A percentile compares a stretch with the other conserved stretches of the same genome.
Conservation (phyloP, 2,888 invertebrate genomes). For the Macrophya alboannulata region DNA sequence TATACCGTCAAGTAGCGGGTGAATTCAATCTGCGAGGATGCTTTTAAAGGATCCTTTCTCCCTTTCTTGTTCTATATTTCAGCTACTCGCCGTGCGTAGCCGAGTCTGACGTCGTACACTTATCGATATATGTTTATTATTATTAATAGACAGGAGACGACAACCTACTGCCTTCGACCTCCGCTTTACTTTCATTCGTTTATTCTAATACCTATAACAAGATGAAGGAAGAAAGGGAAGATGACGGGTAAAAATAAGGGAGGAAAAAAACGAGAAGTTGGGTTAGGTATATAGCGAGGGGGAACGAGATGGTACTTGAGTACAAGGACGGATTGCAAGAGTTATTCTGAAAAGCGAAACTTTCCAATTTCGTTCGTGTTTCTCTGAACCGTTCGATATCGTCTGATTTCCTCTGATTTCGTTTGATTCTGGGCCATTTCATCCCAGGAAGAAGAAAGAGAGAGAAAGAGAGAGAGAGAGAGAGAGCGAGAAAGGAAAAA, state of each 20-base stretch:
- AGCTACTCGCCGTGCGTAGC: not conserved
- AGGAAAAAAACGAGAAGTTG: not conserved
- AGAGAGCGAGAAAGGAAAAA: not conserved
- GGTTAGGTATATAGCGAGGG: not conserved
- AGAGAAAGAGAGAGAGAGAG: not conserved
- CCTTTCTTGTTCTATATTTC: not conserved
- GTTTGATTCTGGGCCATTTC: conserved; percentile 48
- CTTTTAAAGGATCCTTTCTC: conserved; percentile 47
- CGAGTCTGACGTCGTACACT: not conserved
- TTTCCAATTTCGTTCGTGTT: conserved; percentile 44
- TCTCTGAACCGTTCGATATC: conserved; percentile 27
- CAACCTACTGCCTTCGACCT: not conserved
- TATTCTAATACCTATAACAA: conserved; percentile 20
- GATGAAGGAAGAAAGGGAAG: not conserved
- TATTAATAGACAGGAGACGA: conserved; percentile 24
- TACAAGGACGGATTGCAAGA: conserved; percentile 24
- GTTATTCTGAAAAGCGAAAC: conserved; percentile 41
- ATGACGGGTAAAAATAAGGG: conserved; percentile 12
- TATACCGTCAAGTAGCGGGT: conserved; percentile 40
- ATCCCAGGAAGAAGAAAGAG: not conserved
- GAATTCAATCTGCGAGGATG: conserved; percentile 53
- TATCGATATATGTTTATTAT: conserved; percentile 33
- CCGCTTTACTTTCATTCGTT: not conserved
- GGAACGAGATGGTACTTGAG: conserved; percentile 26
- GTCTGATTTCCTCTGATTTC: conserved; percentile 47